Conservation (phyloP, 2,113 vertebrate species). For the Speoplatyrhinus poulsoni region DNA sequence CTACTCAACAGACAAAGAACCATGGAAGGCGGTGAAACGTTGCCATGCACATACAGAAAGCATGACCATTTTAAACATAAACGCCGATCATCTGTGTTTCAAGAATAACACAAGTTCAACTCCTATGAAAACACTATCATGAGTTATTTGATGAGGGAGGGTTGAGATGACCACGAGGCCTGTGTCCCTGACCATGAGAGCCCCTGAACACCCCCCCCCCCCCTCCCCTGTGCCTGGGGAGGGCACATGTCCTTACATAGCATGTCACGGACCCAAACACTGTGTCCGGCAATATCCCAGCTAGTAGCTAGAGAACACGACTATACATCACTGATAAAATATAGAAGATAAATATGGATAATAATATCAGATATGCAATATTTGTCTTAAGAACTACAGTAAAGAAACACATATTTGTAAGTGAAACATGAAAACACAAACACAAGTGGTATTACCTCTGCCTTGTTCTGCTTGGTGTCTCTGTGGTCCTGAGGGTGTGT, state of each 20-base stretch:
- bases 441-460: constrained; percentile 79
- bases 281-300: neutral
- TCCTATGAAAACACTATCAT: neutral
- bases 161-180: constrained; percentile 10
- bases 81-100: neutral
- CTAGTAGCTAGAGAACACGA: neutral
- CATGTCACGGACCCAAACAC: neutral
- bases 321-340: neutral
- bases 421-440: neutral
- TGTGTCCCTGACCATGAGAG: neutral
- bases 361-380: neutral
- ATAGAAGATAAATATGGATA: no score
- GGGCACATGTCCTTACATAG: neutral
- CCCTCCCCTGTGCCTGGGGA: no score
- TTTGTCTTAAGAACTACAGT: neutral
- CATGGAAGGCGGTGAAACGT: neutral
- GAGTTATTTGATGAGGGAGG: constrained; percentile 6
- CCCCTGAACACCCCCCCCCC: neutral
- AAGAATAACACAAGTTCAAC: neutral
- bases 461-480: constrained; percentile 86
- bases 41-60: neutral
- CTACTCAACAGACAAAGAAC: no score
- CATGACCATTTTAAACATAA: no score
- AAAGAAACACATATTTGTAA: neutral
- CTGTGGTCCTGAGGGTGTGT: constrained; percentile 63